A percentile compares a stretch with the other conserved stretches of the same genome.
Conservation (phyloP, 2,797 vertebrate genomes). For the Hippoglossus hippoglossus region DNA sequence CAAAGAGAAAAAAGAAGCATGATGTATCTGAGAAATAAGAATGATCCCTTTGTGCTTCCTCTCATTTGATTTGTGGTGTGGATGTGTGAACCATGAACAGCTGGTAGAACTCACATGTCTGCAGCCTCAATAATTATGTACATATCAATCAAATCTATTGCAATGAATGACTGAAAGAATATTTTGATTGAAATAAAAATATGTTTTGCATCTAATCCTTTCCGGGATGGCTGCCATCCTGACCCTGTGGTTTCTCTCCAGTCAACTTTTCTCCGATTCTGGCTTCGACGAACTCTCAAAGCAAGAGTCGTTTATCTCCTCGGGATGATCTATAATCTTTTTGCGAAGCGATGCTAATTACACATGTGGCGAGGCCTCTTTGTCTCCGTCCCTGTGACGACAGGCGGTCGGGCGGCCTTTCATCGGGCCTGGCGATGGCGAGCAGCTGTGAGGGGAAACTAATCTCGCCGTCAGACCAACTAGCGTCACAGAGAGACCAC, state of each 20-base stretch:
- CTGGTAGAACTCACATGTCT: conserved; percentile 27
- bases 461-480: conserved; percentile 69
- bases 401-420: conserved; percentile 73
- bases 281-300: conserved; percentile 64
- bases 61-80: conserved; percentile 36
- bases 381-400: conserved; percentile 67
- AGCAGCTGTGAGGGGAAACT: conserved; percentile 79
- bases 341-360: conserved; percentile 74
- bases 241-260: conserved; percentile 57
- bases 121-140: conserved; percentile 60
- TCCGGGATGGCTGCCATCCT: conserved; percentile 45
- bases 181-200: conserved; percentile 76
- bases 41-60: conserved; percentile 34
- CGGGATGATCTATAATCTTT: conserved; percentile 74
- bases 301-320: conserved; percentile 60
- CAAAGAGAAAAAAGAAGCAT: conserved; percentile 26
- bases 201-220: conserved; percentile 67
- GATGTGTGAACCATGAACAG: conserved; percentile 27
- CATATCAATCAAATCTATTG: conserved; percentile 66
- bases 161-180: conserved; percentile 67
- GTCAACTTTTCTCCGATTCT: conserved; percentile 65
- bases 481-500: conserved; percentile 79
- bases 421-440: conserved; percentile 76
- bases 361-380: conserved; percentile 70
- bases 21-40: conserved; percentile 48